Evolutionary conservation across 1,140 invertebrate genomes (phyloP).

Genomic region (Bombus confusus): DNA sequence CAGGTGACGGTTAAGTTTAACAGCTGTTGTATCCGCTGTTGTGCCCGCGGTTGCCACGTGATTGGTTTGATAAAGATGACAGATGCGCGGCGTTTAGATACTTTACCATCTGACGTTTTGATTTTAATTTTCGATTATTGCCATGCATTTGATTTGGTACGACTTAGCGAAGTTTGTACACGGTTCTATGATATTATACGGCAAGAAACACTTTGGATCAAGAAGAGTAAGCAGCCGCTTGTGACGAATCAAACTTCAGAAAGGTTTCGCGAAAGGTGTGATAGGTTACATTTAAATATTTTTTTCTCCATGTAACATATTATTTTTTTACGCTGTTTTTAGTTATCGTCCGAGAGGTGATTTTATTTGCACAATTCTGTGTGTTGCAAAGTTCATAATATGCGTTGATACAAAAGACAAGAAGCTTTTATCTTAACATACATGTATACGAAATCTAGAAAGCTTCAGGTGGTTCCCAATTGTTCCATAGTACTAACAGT

Average conservation of each 20-base stretch:
- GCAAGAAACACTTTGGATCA: conserved; percentile 72
- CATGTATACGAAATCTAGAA: not conserved
- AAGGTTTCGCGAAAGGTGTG: conserved; percentile 75
- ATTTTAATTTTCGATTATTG: conserved; percentile 79
- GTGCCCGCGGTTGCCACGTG: not conserved
- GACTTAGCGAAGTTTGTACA: conserved; percentile 76
- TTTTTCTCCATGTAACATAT: not conserved
- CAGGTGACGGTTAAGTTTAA: not conserved
- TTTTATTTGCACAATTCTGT: not conserved
- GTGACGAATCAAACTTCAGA: conserved; percentile 77
- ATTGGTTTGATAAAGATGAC: conserved; percentile 68
- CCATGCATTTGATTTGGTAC: conserved; percentile 75
- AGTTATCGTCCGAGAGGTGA: not conserved
- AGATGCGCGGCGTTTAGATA: conserved; percentile 70
- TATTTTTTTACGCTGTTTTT: not conserved
- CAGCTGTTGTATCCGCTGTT: conserved; percentile 24
- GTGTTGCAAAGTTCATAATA: not conserved
- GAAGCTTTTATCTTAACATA: not conserved
- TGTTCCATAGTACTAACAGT: not conserved
- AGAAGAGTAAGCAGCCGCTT: conserved; percentile 70
- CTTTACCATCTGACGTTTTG: conserved; percentile 77
- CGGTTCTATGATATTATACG: conserved; percentile 73
- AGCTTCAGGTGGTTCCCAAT: not conserved
- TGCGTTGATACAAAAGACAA: not conserved
- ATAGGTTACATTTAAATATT: conserved; percentile 65